Conservation (phyloP, 2,888 invertebrate species). For the Ceraclea dissimilis region DNA sequence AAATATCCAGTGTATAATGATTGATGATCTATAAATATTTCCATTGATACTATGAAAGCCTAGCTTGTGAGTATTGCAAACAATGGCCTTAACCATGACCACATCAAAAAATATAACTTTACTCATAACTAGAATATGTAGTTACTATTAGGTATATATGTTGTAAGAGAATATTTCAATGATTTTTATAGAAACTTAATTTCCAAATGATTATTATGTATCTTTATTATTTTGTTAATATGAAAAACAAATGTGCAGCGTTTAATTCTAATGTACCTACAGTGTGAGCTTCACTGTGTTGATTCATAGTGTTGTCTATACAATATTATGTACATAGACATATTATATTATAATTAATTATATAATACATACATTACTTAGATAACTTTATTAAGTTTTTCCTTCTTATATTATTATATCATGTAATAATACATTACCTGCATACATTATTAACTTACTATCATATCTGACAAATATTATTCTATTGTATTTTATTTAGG, state of each 20-base stretch:
- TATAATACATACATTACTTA: neutral
- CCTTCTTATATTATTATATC: too few relatives aligned
- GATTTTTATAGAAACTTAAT: conserved; percentile 25
- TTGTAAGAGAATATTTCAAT: conserved; percentile 21
- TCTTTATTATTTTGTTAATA: neutral
- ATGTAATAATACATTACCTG: too few relatives aligned
- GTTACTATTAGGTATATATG: neutral
- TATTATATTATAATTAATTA: neutral
- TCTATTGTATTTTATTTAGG: too few relatives aligned
- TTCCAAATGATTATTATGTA: conserved; percentile 14
- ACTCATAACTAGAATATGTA: conserved; percentile 5
- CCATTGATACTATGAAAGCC: neutral
- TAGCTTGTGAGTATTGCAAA: conserved; percentile 8
- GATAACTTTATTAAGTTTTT: too few relatives aligned
- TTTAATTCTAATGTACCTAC: conserved; percentile 26
- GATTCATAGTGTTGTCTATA: neutral
- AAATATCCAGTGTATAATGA: too few relatives aligned
- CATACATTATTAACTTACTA: too few relatives aligned
- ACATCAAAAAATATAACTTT: conserved; percentile 7
- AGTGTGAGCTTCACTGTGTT: conserved; percentile 16
- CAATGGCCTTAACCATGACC: conserved; percentile 17
- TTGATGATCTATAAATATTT: neutral
- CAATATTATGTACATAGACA: too few relatives aligned
- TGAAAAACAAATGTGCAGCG: conserved; percentile 22
- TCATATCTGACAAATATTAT: too few relatives aligned